phyloP scores from a whole-genome alignment of 2,797 vertebrate species.

The Anguilla obscura region DNA sequence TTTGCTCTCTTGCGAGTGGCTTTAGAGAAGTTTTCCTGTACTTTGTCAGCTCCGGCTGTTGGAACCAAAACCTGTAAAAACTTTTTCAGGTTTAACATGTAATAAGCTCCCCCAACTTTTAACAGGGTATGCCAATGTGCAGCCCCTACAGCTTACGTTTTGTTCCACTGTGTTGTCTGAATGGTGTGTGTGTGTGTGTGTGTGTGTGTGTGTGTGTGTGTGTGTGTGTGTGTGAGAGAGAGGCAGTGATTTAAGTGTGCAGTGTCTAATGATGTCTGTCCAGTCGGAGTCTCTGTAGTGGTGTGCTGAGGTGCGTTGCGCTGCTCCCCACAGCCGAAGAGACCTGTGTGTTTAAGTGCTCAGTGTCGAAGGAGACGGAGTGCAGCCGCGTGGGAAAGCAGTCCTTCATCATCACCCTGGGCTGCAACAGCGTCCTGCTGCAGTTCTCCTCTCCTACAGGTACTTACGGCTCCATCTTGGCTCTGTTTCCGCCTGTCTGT shows the following conservation, averaged over 20 bases:
- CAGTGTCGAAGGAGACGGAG: slow-evolving; percentile 86
- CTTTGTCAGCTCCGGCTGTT: background rate
- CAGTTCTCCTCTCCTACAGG: slow-evolving; percentile 91
- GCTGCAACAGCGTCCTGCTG: slow-evolving; percentile 92
- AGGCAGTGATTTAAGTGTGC: too few species aligned
- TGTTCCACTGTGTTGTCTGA: background rate
- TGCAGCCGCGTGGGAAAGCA: slow-evolving; percentile 96
- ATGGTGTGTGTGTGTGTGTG: background rate
- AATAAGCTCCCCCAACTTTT: background rate
- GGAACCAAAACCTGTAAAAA: background rate
- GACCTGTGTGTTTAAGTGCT: slow-evolving; percentile 91
- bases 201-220: background rate
- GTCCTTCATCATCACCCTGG: slow-evolving; percentile 94
- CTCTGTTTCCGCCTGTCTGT: background rate
- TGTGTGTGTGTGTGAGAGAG: background rate
- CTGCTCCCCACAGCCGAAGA: slow-evolving; percentile 78
- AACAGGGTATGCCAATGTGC: background rate
- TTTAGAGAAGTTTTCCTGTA: background rate
- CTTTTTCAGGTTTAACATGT: background rate
- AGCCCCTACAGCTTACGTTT: background rate
- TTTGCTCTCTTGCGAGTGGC: background rate
- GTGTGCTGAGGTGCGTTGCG: background rate
- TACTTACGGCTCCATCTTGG: slow-evolving; percentile 48
- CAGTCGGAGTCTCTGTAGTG: background rate
- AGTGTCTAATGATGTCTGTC: background rate